A percentile compares a stretch with the other conserved stretches of the same genome.
phyloP scores from a whole-genome alignment of 1,140 invertebrate species.

The Macrobrachium nipponense region DNA sequence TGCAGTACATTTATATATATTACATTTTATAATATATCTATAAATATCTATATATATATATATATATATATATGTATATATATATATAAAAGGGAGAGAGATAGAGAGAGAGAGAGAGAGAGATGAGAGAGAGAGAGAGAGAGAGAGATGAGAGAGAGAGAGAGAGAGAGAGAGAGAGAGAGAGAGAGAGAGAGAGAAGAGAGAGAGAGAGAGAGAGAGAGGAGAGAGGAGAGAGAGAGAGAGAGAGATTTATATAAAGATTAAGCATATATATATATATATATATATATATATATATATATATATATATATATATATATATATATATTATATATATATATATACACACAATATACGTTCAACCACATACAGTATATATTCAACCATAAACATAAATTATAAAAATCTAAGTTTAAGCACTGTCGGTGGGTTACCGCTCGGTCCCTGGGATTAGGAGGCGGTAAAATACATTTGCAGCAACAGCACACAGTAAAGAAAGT shows the following conservation, averaged over 20 bases:
- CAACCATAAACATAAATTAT: neutral
- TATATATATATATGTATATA: no score
- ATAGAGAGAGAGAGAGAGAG: no score
- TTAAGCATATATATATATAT: slow-evolving; percentile 13
- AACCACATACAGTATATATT: neutral
- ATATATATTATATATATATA: neutral
- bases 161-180: no score
- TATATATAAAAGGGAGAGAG: no score
- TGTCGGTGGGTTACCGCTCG: slow-evolving; percentile 45
- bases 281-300: slow-evolving; percentile 14
- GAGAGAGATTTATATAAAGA: no score
- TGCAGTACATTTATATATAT: neutral
- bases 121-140: no score
- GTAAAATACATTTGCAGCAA: slow-evolving; percentile 40
- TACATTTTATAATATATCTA: no score
- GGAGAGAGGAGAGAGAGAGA: no score
- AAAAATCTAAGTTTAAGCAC: neutral
- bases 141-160: no score
- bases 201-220: no score
- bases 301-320: slow-evolving; percentile 2
- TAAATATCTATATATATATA: no score
- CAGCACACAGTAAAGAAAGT: slow-evolving; percentile 70
- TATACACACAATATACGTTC: neutral
- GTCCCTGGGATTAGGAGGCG: slow-evolving; percentile 35
- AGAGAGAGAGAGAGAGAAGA: no score